Conservation (phyloP, 2,113 vertebrate genomes). For the Ursus arctos region DNA sequence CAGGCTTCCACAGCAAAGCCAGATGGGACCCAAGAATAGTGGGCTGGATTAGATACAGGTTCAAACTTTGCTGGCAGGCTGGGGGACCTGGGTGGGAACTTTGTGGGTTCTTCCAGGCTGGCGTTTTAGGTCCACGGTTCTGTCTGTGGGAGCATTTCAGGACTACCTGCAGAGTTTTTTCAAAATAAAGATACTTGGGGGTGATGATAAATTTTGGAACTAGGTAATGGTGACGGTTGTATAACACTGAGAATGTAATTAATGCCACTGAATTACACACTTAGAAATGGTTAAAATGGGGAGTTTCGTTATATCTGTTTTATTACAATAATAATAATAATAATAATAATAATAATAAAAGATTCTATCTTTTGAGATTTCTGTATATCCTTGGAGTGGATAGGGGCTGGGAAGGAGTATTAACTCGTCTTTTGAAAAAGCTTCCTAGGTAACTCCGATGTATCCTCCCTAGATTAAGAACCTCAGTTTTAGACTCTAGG, state of each 20-base stretch:
- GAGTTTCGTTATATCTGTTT: neutral
- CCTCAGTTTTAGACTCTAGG: slow-evolving; percentile 6
- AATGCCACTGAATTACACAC: neutral
- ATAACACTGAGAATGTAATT: neutral
- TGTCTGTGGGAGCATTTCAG: neutral
- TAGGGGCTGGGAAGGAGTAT: neutral
- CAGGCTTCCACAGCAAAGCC: neutral
- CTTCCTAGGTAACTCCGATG: neutral
- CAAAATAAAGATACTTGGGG: neutral
- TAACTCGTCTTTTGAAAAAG: neutral
- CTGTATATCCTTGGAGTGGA: neutral
- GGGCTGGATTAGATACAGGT: neutral
- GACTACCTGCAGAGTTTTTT: neutral
- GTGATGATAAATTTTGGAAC: neutral
- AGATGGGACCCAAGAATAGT: neutral
- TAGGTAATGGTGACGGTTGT: neutral
- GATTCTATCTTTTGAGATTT: neutral
- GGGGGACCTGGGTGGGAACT: neutral
- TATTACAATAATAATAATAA: neutral
- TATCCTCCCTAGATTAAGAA: neutral
- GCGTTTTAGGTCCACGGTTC: neutral
- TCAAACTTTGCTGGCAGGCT: neutral
- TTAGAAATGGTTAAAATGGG: neutral
- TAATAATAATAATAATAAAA: neutral
- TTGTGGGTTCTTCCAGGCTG: neutral